Percentiles rank a stretch among this genome's conserved stretches.
Evolutionary conservation across 92 coral and sea anemone species (phyloP).

Genomic region (Metridium senile): DNA sequence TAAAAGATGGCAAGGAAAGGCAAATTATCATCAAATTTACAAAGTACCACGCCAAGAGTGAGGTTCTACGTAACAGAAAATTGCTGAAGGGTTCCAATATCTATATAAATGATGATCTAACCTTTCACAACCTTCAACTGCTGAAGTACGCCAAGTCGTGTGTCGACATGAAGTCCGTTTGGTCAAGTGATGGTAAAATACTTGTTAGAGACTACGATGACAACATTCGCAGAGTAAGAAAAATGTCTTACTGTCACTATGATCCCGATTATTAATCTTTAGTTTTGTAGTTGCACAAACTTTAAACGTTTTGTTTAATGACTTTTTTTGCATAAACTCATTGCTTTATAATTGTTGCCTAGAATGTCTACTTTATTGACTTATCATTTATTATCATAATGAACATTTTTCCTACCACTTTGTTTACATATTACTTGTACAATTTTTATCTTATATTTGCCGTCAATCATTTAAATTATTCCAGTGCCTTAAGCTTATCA

Average conservation of each 20-base stretch:
- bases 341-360: not conserved
- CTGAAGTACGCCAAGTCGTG: constrained; percentile 7
- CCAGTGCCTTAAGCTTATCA: not conserved
- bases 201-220: constrained; percentile 7
- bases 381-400: not conserved
- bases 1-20: constrained; percentile 11
- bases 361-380: not conserved
- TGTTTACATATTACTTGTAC: not conserved
- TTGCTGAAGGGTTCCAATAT: constrained; percentile 42
- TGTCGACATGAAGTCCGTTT: constrained; percentile 2
- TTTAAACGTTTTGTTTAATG: not conserved
- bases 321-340: not conserved
- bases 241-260: constrained; percentile 2
- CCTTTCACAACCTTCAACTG: constrained; percentile 13
- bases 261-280: not conserved
- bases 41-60: constrained; percentile 2
- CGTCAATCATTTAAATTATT: not conserved
- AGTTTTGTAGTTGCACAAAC: not conserved
- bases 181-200: constrained; percentile 22
- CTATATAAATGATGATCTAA: constrained; percentile 40
- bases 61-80: constrained; percentile 21
- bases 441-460: not conserved
- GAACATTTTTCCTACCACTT: not conserved
- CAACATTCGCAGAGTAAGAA: not conserved
- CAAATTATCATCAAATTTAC: constrained; percentile 33